Percentiles rank a stretch among this genome's conserved stretches.
phyloP scores from a whole-genome alignment of 2,113 vertebrate species.

The Coptodon bakossiorum region DNA sequence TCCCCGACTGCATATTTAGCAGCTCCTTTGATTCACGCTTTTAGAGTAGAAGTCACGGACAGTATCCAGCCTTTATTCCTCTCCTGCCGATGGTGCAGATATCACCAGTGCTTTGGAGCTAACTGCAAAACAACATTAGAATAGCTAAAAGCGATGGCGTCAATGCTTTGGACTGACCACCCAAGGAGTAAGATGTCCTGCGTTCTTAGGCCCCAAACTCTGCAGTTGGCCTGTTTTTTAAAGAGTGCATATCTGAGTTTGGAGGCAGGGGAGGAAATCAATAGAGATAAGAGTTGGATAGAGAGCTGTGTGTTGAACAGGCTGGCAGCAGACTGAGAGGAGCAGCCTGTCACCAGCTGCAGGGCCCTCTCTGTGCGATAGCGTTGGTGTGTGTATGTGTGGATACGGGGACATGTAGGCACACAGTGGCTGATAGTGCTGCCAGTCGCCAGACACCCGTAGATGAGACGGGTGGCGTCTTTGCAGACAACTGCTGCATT shows the following conservation, averaged over 20 bases:
- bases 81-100: background rate
- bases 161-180: background rate
- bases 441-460: conserved; percentile 49
- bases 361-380: conserved; percentile 35
- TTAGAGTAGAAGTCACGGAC: background rate
- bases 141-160: background rate
- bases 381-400: conserved; percentile 4
- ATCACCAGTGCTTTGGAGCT: background rate
- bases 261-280: conserved; percentile 57
- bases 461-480: conserved; percentile 45
- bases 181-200: conserved; percentile 2
- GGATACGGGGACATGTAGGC: conserved; percentile 31
- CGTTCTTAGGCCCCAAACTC: conserved; percentile 19
- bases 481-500: conserved; percentile 24
- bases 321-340: conserved; percentile 51
- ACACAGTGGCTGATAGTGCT: conserved; percentile 47
- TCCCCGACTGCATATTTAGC: conserved; percentile 29
- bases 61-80: background rate
- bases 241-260: conserved; percentile 54
- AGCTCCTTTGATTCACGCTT: background rate
- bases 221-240: conserved; percentile 43
- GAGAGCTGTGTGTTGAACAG: conserved; percentile 56
- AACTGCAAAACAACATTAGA: background rate
- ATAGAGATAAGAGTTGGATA: conserved; percentile 55
- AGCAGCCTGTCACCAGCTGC: conserved; percentile 61